Conservation (phyloP, 1,140 invertebrate genomes). For the Pissodes strobi region DNA sequence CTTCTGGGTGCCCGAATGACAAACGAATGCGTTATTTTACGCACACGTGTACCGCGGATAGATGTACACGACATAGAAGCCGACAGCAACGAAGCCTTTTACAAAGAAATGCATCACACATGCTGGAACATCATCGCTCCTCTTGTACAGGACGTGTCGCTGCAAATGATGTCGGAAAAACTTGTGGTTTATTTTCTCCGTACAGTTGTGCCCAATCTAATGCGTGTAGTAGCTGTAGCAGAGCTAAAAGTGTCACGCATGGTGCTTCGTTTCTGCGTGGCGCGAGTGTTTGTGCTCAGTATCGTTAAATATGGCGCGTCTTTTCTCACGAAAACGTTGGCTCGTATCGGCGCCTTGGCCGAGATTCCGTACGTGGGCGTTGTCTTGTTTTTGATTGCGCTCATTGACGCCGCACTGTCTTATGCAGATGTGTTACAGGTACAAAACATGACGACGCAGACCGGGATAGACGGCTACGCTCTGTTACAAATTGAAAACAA, state of each 20-base stretch:
- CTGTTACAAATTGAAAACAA: neutral
- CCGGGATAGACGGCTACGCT: neutral
- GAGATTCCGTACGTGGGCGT: neutral
- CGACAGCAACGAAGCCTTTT: neutral
- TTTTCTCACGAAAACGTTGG: neutral
- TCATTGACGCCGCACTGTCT: neutral
- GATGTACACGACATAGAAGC: neutral
- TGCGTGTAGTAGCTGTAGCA: neutral
- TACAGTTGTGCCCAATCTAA: neutral
- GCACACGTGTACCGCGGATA: neutral
- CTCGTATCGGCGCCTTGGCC: neutral
- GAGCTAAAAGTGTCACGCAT: neutral
- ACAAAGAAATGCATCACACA: neutral
- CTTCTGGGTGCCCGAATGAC: neutral
- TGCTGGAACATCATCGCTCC: neutral
- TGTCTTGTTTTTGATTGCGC: neutral
- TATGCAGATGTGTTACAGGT: neutral
- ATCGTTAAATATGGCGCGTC: neutral
- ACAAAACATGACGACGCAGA: neutral
- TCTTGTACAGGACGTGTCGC: neutral
- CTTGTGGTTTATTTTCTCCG: neutral
- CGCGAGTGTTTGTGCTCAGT: neutral
- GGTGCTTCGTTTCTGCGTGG: neutral
- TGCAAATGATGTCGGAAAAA: neutral
- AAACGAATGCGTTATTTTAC: neutral